phyloP scores from a whole-genome alignment of 1,140 invertebrate species.

The Melanaphis sacchari region DNA sequence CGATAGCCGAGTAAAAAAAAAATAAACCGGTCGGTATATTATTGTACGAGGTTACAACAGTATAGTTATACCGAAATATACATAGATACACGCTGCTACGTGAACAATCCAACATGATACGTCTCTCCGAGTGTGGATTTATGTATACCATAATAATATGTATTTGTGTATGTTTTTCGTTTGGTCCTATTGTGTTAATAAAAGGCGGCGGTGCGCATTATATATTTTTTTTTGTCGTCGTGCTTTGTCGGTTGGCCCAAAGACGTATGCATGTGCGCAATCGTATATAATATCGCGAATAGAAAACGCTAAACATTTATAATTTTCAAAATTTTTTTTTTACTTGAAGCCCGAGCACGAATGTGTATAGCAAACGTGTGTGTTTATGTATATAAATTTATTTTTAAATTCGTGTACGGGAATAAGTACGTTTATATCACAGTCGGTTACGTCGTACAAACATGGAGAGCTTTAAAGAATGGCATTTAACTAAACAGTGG shows the following conservation, averaged over 20 bases:
- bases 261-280: background rate
- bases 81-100: background rate
- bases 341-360: background rate
- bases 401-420: background rate
- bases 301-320: background rate
- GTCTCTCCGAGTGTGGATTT: background rate
- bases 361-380: background rate
- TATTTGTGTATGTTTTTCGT: background rate
- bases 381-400: background rate
- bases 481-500: no score
- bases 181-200: background rate
- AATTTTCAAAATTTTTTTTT: background rate
- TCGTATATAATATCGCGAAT: background rate
- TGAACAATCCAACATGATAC: slow-evolving; percentile 7
- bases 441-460: no score
- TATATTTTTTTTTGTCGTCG: background rate
- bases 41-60: background rate
- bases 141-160: background rate
- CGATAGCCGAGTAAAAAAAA: background rate
- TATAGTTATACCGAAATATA: background rate
- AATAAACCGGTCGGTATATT: background rate
- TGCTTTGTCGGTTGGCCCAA: background rate
- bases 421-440: background rate
- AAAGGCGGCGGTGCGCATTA: background rate
- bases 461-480: background rate